Conservation (phyloP, 2,888 invertebrate species). For the Myopa tessellatipennis region DNA sequence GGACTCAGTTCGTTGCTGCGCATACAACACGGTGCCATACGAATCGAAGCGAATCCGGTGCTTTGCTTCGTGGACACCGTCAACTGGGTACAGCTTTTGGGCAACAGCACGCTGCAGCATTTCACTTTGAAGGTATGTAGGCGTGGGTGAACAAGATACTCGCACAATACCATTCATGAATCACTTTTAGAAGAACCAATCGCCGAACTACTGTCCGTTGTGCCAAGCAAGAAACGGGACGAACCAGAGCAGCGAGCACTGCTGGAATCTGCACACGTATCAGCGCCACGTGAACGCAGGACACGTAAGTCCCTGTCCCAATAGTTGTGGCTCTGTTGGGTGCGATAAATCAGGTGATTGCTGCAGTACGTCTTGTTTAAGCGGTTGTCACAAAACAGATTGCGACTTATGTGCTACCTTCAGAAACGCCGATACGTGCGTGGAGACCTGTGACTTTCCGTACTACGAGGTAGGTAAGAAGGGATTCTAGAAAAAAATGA, state of each 20-base stretch:
- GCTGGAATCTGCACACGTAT: constrained; percentile 77
- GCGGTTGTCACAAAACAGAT: constrained; percentile 80
- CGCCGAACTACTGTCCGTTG: constrained; percentile 75
- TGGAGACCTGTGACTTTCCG: constrained; percentile 51
- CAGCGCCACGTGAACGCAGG: constrained; percentile 29
- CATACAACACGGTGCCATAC: constrained; percentile 83
- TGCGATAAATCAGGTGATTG: constrained; percentile 73
- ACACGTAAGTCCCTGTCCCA: constrained; percentile 63
- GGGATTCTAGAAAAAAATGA: neutral
- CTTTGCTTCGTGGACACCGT: constrained; percentile 89
- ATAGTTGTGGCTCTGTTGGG: constrained; percentile 67
- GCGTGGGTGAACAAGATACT: neutral
- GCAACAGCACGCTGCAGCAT: constrained; percentile 62
- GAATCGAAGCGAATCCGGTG: constrained; percentile 80
- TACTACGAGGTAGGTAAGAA: constrained; percentile 40
- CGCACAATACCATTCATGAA: too few species aligned
- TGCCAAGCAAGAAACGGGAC: constrained; percentile 62
- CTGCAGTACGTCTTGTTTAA: constrained; percentile 82
- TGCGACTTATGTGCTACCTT: constrained; percentile 61
- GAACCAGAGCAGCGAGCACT: constrained; percentile 67
- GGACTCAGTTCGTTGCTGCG: constrained; percentile 82
- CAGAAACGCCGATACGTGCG: constrained; percentile 54
- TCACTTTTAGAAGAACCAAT: constrained; percentile 71
- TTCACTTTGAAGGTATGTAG: constrained; percentile 55
- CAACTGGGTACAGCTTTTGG: constrained; percentile 86